Percentiles rank a stretch among this genome's conserved stretches.
Evolutionary conservation across 2,113 vertebrate genomes (phyloP).

Genomic region (Camarhynchus parvulus): DNA sequence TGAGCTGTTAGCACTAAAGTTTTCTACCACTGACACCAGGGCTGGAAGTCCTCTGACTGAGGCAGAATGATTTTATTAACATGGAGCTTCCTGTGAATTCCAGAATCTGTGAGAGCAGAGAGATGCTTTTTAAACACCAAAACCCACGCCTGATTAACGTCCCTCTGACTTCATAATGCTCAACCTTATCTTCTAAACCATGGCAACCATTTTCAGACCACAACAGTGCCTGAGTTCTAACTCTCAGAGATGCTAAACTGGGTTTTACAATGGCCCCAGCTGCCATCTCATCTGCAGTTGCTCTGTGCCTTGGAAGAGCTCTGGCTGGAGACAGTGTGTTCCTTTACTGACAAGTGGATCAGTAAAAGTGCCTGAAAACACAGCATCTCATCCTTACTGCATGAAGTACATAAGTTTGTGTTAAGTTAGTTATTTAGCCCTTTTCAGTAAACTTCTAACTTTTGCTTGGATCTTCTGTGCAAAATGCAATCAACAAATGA

Average conservation of each 20-base stretch:
- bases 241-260: not conserved
- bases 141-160: not conserved
- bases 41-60: not conserved
- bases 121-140: not conserved
- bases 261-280: not conserved
- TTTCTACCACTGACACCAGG: not conserved
- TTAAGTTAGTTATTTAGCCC: not conserved
- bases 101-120: not conserved
- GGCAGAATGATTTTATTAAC: not conserved
- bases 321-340: not conserved
- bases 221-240: not conserved
- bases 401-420: fast-evolving
- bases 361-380: not conserved
- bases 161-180: not conserved
- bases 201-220: not conserved
- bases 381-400: not conserved
- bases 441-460: not conserved
- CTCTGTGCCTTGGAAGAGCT: not conserved
- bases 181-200: not conserved
- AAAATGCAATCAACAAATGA: not conserved
- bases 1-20: not conserved
- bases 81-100: not conserved
- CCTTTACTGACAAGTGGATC: not conserved
- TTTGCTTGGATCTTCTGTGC: not conserved
- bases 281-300: not conserved